Conservation (phyloP, 2,797 vertebrate genomes). For the Myotis daubentonii region DNA sequence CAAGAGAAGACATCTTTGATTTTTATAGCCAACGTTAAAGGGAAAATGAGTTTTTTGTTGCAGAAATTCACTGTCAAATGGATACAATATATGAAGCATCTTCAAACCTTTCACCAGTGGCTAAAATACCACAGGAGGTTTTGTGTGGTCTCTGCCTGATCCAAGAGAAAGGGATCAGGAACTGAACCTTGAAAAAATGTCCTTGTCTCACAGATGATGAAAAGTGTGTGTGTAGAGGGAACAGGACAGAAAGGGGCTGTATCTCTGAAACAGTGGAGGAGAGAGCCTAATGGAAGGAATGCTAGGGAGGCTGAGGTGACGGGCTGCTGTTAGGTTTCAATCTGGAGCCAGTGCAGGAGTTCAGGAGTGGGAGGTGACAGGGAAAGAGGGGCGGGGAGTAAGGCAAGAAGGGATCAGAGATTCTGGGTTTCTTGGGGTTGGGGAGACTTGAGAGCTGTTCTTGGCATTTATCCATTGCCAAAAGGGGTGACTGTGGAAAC, state of each 20-base stretch:
- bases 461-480: neutral
- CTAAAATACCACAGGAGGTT: neutral
- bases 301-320: neutral
- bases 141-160: neutral
- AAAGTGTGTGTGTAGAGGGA: neutral
- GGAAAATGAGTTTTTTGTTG: neutral
- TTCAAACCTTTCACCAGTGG: neutral
- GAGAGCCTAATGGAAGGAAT: neutral
- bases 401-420: neutral
- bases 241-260: neutral
- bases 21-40: neutral
- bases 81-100: neutral
- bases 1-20: neutral
- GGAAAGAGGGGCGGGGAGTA: neutral
- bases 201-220: neutral
- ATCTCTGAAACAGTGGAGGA: neutral
- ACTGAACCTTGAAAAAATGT: neutral
- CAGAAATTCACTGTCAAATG: neutral
- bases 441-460: neutral
- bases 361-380: neutral
- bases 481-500: neutral
- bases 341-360: neutral
- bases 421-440: neutral
- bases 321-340: neutral
- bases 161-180: neutral